Evolutionary conservation across 1,140 invertebrate genomes (phyloP), one percentile per base, ranked within the genome.

Genomic region (Lordiphosa stackelbergi): DNA sequence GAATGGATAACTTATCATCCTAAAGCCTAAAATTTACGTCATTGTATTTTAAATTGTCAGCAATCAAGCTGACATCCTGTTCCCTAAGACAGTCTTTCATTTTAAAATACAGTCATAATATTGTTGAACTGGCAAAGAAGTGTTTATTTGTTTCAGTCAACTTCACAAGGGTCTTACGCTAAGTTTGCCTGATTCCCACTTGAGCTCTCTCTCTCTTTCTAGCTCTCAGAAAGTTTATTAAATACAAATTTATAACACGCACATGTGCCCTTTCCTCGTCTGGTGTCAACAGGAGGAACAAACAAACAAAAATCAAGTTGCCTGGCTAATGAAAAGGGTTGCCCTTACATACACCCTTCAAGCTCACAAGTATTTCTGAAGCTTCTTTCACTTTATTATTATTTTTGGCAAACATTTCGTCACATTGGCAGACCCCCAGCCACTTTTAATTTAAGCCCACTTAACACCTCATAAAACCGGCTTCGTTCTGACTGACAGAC

Each of bases 401-500:
- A 66, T 72, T 60, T 78, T 57, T 83, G 66, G 75, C 75, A 81
- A 79, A 83, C 75, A 81, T 79, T 79, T 81, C 75, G 72, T 70
- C 75, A 81, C 74, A 79, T 79, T 69, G 48, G 24, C 55, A 24
- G 28, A 38, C 36, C 59, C 43, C 53, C 59, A 46, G 53, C 31
- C 56, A 77, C 64, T 83, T 83, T 83, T 78, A 83, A 83, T 84
- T 84, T 83, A 83, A 83, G 64, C 77, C 68, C 77, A 83, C 77
- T 83, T 83, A 83, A 83, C 77, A 83, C 77, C 77, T 83, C 72
- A 84, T 83, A 83, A 83, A 83, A 69, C 78, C 69, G 65, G 57
- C 72, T 54, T 59, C 74, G 60, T 73, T 81, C 74, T 69, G 65
- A 52, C 41, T 63, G 70, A 70, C 52, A 71, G 55, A 65, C 57